Evolutionary conservation across 2,888 invertebrate genomes (phyloP).

Genomic region (Eupsilia transversa): DNA sequence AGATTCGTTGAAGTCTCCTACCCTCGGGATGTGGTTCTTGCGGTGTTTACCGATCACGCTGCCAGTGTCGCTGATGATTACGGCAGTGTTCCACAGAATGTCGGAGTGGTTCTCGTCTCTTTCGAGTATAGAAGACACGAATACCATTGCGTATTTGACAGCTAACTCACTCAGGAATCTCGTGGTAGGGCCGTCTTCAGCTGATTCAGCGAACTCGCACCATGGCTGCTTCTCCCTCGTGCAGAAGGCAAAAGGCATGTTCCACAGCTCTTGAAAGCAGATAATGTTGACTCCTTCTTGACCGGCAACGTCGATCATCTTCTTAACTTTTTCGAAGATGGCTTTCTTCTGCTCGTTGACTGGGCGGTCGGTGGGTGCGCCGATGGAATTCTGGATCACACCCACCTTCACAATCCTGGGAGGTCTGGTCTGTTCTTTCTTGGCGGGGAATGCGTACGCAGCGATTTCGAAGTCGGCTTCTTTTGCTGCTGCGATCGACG

Average conservation of each 20-base stretch:
- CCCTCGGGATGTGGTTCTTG: slow-evolving; percentile 99
- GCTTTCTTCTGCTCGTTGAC: slow-evolving; percentile 95
- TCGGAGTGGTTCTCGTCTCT: slow-evolving; percentile 96
- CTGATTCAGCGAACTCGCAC: slow-evolving; percentile 99
- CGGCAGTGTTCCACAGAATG: slow-evolving; percentile 98
- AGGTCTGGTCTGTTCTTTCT: slow-evolving; percentile 90
- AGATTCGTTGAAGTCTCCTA: slow-evolving; percentile 99
- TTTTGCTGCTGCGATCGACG: slow-evolving; percentile 89
- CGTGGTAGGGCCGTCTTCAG: slow-evolving; percentile 96
- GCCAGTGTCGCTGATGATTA: slow-evolving; percentile 97
- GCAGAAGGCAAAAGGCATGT: slow-evolving; percentile 99
- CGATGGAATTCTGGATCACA: slow-evolving; percentile 96
- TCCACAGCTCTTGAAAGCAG: slow-evolving; percentile 99
- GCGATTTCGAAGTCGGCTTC: slow-evolving; percentile 90
- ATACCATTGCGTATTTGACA: slow-evolving; percentile 96
- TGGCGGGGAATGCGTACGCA: slow-evolving; percentile 86
- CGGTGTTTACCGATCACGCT: slow-evolving; percentile 98
- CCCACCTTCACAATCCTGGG: slow-evolving; percentile 96
- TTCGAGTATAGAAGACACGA: slow-evolving; percentile 98
- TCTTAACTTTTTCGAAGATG: slow-evolving; percentile 94
- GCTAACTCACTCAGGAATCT: slow-evolving; percentile 95
- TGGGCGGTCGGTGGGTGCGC: slow-evolving; percentile 94
- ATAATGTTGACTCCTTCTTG: slow-evolving; percentile 96
- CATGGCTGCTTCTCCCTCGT: slow-evolving; percentile 99
- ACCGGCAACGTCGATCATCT: slow-evolving; percentile 96